phyloP scores from a whole-genome alignment of 1,140 invertebrate genomes.

The Pseudomyrmex cubaensis region DNA sequence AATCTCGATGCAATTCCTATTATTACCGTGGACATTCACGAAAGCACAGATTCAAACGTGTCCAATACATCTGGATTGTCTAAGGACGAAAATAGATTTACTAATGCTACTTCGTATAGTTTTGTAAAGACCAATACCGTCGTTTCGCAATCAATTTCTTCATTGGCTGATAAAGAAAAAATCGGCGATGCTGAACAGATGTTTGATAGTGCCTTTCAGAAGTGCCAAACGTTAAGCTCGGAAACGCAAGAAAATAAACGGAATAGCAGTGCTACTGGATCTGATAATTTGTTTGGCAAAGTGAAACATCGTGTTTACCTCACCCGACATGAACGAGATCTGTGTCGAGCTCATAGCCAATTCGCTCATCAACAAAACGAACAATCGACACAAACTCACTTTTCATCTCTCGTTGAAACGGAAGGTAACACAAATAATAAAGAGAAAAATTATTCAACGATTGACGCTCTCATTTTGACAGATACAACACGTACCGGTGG shows the following conservation, averaged over 20 bases:
- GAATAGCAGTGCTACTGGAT: neutral
- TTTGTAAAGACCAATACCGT: neutral
- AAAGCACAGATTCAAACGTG: slow-evolving; percentile 6
- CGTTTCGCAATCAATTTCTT: neutral
- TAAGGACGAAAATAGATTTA: neutral
- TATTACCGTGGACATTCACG: slow-evolving; percentile 34
- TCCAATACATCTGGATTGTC: neutral
- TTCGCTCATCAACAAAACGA: neutral
- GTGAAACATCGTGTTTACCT: neutral
- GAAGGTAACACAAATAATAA: neutral
- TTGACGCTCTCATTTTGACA: neutral
- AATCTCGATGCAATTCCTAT: neutral
- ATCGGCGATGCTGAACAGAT: neutral
- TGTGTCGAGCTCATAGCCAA: neutral
- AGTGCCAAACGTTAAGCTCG: neutral
- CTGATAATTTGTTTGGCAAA: neutral
- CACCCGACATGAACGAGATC: slow-evolving; percentile 15
- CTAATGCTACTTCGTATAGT: neutral
- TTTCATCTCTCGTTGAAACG: neutral
- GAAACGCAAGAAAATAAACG: neutral
- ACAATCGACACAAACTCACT: neutral
- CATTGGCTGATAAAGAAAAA: neutral
- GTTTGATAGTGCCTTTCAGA: neutral
- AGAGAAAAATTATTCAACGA: neutral
- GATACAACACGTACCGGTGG: neutral